These are phyloP conservation scores for Nautilus pompilius DNA, from an alignment of 1,140 invertebrate genomes.

Conservation along the genomic window DNA sequence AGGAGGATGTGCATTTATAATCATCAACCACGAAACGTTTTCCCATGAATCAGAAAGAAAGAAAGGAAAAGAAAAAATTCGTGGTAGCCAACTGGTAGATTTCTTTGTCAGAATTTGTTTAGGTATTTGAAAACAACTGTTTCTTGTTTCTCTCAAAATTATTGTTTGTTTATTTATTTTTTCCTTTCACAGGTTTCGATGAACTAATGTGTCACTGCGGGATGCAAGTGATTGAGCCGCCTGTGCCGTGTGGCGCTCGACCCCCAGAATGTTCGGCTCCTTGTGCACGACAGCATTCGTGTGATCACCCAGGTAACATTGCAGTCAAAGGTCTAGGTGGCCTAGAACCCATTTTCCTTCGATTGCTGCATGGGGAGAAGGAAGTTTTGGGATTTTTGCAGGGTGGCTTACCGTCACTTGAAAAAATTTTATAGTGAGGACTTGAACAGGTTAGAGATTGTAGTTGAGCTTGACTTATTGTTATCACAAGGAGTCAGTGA, in stretches of 20 bases:
- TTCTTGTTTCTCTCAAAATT: not conserved
- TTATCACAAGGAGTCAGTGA: no score
- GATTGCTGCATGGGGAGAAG: not conserved
- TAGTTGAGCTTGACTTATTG: no score
- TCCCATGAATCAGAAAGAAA: no score
- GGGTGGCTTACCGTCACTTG: not conserved
- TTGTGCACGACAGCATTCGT: slow-evolving; percentile 75
- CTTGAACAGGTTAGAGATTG: no score
- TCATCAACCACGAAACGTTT: no score
- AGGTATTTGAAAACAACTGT: not conserved
- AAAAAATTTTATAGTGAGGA: not conserved
- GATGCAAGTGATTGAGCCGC: slow-evolving; percentile 77
- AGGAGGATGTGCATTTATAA: no score
- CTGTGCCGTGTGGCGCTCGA: slow-evolving; percentile 84
- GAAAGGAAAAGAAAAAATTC: no score
- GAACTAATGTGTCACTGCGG: slow-evolving; percentile 92
- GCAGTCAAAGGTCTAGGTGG: not conserved
- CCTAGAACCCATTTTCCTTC: not conserved
- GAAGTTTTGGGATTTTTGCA: not conserved
- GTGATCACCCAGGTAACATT: slow-evolving; percentile 67
- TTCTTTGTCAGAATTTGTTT: not conserved
- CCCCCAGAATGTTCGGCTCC: slow-evolving; percentile 74
- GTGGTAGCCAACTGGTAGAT: not conserved
- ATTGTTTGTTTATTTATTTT: not conserved
- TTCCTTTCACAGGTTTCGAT: slow-evolving; percentile 68